These are phyloP conservation scores for Cryptoblepharus egeriae DNA, from an alignment of 2,797 vertebrate species.

Conservation along the genomic window DNA sequence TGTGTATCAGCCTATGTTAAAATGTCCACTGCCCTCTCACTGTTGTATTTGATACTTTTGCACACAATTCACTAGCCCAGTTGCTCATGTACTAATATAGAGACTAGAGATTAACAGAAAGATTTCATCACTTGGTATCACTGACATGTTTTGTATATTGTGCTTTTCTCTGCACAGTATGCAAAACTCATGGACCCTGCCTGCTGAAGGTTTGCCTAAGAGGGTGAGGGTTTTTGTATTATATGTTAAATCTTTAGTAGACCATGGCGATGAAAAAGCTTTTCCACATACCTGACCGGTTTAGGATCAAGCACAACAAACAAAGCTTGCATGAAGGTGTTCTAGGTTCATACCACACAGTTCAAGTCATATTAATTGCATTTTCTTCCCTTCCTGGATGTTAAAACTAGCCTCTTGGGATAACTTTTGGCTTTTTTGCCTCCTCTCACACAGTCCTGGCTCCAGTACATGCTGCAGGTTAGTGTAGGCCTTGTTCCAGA, in stretches of 20 bases:
- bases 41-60: neutral
- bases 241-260: neutral
- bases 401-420: neutral
- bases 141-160: neutral
- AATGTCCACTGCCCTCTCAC: neutral
- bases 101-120: no score
- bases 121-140: neutral
- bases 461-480: neutral
- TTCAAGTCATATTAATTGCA: no score
- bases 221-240: neutral
- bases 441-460: slow-evolving; percentile 10
- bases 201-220: no score
- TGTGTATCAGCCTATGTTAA: neutral
- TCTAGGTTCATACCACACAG: neutral
- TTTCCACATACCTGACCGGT: neutral
- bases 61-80: neutral
- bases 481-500: accelerated
- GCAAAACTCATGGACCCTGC: no score
- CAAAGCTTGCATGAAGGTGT: neutral
- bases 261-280: neutral
- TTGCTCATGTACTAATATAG: neutral
- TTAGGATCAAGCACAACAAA: neutral
- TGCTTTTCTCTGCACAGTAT: neutral
- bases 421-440: neutral
- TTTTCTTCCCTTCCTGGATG: neutral